These are phyloP conservation scores for Hypomesus transpacificus DNA, from an alignment of 2,113 vertebrate genomes.

Conservation along the genomic window DNA sequence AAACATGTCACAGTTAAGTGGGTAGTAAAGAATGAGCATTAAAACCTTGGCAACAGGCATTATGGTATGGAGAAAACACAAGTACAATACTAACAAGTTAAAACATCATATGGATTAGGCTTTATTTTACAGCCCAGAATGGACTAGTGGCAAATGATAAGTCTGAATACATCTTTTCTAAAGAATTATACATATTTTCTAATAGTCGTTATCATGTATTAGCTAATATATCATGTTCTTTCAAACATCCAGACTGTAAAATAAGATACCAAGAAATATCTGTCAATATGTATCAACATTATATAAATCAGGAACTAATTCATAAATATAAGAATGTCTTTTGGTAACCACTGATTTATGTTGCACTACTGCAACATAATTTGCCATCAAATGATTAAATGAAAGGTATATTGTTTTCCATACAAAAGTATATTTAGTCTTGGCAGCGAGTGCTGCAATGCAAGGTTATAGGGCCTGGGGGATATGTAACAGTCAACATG, in stretches of 20 bases:
- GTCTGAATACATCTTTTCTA: too few species aligned
- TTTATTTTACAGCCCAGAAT: too few species aligned
- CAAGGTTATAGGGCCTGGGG: neutral
- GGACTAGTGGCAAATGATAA: too few species aligned
- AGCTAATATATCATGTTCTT: too few species aligned
- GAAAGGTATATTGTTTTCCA: slow-evolving; percentile 28
- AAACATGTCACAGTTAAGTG: slow-evolving; percentile 3
- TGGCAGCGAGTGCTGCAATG: slow-evolving; percentile 29
- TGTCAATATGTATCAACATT: slow-evolving; percentile 6
- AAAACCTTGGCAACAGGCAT: neutral
- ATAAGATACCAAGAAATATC: neutral
- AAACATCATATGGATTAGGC: neutral
- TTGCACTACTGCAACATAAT: neutral
- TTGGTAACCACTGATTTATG: neutral
- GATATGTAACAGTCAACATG: too few species aligned
- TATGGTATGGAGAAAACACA: neutral
- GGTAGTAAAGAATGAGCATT: neutral
- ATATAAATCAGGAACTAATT: slow-evolving; percentile 22
- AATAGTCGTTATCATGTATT: too few species aligned
- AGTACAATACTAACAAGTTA: neutral
- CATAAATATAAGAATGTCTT: slow-evolving; percentile 17
- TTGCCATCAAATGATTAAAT: slow-evolving; percentile 16
- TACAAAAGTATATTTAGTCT: slow-evolving; percentile 48
- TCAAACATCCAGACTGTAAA: too few species aligned
- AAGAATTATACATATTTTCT: too few species aligned